Evolutionary conservation across 92 coral and sea anemone genomes (phyloP).

Genomic region (Actinostola sp.): DNA sequence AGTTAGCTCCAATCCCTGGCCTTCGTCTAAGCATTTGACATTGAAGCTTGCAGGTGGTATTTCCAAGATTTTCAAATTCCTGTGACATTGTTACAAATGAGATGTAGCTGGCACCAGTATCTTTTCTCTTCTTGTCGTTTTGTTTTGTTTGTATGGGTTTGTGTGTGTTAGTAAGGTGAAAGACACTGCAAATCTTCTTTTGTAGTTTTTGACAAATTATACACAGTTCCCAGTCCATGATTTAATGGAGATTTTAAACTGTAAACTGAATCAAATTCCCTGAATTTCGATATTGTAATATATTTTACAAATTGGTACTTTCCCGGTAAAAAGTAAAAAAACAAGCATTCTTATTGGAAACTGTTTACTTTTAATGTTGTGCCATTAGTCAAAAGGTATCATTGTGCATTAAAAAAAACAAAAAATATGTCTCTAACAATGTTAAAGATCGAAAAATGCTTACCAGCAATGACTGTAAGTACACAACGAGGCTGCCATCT

Average conservation of each 20-base stretch:
- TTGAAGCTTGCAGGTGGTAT: neutral
- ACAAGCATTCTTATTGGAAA: too few relatives aligned
- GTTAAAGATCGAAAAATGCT: neutral
- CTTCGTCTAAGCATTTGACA: conserved; percentile 24
- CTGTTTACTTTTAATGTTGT: too few relatives aligned
- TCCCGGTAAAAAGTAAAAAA: too few relatives aligned
- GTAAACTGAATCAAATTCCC: neutral
- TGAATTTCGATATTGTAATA: too few relatives aligned
- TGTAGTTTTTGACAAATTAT: conserved; percentile 38
- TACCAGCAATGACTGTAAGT: conserved; percentile 4
- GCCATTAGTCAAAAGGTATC: too few relatives aligned
- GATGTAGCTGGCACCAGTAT: conserved; percentile 22
- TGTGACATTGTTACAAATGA: neutral
- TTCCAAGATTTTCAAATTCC: conserved; percentile 4
- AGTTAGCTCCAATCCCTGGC: conserved; percentile 40
- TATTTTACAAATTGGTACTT: too few relatives aligned
- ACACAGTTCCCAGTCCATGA: conserved; percentile 44
- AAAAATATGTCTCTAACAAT: neutral
- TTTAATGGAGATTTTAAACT: neutral
- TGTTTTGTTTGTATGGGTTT: too few relatives aligned
- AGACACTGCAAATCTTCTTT: conserved; percentile 24
- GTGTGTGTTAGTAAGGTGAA: too few relatives aligned
- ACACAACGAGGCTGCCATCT: neutral
- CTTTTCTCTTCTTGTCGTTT: conserved; percentile 19
- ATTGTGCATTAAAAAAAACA: neutral